Conservation (phyloP, 2,113 vertebrate species). For the Amazona guildingii region DNA sequence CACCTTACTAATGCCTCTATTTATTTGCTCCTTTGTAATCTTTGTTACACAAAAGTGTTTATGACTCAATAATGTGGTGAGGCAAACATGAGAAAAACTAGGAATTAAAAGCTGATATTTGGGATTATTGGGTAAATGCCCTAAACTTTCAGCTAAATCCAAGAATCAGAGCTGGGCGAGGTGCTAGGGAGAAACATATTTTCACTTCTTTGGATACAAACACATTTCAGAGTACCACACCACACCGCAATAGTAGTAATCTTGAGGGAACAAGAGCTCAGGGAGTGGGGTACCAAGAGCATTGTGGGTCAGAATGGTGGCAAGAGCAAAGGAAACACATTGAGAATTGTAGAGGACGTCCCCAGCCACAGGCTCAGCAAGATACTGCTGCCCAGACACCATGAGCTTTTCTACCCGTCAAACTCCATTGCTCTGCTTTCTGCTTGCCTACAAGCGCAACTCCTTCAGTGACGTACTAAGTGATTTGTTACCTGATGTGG, state of each 20-base stretch:
- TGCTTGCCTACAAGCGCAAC: neutral
- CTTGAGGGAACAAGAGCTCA: neutral
- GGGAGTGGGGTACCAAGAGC: neutral
- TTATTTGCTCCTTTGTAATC: neutral
- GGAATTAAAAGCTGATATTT: neutral
- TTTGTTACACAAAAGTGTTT: neutral
- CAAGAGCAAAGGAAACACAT: rapidly evolving
- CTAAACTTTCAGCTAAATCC: neutral
- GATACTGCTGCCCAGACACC: neutral
- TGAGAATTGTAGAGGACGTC: neutral
- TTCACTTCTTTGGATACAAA: neutral
- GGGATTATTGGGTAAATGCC: neutral
- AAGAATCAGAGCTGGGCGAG: neutral
- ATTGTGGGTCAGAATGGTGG: neutral
- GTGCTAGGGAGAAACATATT: neutral
- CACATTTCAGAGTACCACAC: rapidly evolving
- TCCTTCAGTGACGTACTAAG: neutral
- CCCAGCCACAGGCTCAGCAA: neutral
- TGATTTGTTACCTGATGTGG: neutral
- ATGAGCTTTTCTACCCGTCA: neutral
- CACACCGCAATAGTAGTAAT: neutral
- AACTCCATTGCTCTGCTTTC: neutral
- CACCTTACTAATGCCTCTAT: neutral
- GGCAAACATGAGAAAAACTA: neutral
- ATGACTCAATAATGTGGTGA: neutral